phyloP scores from a whole-genome alignment of 23 tunicate species.

The Corella eumyota region DNA sequence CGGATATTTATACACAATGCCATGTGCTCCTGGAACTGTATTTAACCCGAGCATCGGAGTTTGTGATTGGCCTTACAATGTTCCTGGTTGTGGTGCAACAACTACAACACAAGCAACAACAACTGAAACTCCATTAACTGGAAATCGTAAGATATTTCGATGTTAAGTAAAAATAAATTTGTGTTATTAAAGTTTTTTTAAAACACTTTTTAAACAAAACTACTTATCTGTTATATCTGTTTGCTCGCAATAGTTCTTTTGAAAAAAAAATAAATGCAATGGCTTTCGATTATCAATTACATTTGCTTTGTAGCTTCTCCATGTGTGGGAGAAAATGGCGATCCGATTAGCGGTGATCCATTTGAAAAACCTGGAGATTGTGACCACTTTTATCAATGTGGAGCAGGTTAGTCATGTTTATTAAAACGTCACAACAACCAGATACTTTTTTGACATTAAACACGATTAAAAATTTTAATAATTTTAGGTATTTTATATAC shows the following conservation, averaged over 20 bases:
- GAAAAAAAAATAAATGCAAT: too few species aligned
- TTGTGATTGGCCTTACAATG: conserved; percentile 19
- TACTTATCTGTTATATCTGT: too few species aligned
- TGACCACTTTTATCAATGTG: conserved; percentile 9
- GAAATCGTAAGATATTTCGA: not conserved
- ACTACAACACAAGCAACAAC: not conserved
- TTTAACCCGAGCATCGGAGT: conserved; percentile 14
- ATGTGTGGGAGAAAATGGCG: conserved; percentile 10
- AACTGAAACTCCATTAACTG: not conserved
- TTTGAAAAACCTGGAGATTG: conserved; percentile 24
- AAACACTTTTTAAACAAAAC: too few species aligned
- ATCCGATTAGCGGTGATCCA: conserved; percentile 22
- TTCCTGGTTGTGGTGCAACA: conserved; percentile 11
- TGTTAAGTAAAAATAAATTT: too few species aligned
- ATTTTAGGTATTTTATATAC: conserved; percentile 2
- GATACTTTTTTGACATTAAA: too few species aligned
- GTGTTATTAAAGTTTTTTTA: too few species aligned
- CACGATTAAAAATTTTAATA: too few species aligned
- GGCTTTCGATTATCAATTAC: too few species aligned
- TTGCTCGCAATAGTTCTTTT: too few species aligned
- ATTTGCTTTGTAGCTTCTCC: not conserved
- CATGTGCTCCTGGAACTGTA: conserved; percentile 14
- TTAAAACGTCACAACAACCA: too few species aligned
- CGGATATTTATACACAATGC: conserved; percentile 5
- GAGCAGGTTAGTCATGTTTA: not conserved